Conservation (phyloP, 2,113 vertebrate species). For the Mus spicilegus region DNA sequence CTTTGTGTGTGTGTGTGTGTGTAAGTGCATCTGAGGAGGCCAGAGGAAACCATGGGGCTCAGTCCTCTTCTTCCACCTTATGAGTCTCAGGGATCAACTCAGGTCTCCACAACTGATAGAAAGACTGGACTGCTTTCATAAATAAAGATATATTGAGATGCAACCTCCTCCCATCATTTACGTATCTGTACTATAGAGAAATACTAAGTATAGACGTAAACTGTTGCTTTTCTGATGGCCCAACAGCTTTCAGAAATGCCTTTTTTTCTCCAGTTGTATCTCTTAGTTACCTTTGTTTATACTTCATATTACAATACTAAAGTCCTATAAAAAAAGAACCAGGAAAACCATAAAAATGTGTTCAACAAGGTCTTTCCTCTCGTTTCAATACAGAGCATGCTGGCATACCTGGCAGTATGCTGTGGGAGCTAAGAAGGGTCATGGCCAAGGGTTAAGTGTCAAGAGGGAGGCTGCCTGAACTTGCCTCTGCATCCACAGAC, state of each 20-base stretch:
- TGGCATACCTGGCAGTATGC: no score
- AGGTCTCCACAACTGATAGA: no score
- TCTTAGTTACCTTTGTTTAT: no score
- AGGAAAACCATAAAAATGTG: background rate
- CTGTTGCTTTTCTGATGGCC: no score
- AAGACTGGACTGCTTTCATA: background rate
- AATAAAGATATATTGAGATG: background rate
- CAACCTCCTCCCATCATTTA: background rate
- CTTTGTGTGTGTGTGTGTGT: background rate
- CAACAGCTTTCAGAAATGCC: background rate
- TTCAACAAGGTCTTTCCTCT: background rate
- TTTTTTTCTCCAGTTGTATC: background rate
- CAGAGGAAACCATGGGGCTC: background rate
- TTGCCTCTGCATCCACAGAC: background rate
- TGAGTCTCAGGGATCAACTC: background rate
- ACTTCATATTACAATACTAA: background rate
- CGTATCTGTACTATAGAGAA: background rate
- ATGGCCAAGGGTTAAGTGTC: background rate
- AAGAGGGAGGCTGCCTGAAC: background rate
- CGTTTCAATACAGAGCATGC: background rate
- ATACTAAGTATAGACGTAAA: background rate
- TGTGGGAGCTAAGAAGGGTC: no score
- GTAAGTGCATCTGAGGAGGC: background rate
- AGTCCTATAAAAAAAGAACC: background rate
- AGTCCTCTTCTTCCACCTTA: background rate